These are phyloP conservation scores for Osmoderma eremita DNA, from an alignment of 2,888 invertebrate species.

Conservation along the genomic window DNA sequence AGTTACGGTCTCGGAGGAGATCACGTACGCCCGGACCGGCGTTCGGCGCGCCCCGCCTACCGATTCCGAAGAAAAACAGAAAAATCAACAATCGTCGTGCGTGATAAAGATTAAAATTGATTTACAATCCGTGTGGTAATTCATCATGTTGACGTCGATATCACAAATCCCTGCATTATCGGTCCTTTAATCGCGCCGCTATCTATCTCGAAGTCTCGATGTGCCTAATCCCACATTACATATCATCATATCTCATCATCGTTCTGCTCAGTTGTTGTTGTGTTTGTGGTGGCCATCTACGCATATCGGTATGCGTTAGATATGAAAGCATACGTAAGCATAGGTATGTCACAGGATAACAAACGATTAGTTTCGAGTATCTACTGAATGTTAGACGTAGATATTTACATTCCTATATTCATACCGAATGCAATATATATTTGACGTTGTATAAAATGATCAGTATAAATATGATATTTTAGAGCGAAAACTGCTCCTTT, in stretches of 20 bases:
- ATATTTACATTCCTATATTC: too few relatives aligned
- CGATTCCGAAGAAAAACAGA: conserved; percentile 28
- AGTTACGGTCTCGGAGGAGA: neutral
- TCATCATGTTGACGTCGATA: conserved; percentile 64
- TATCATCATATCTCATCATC: conserved; percentile 48
- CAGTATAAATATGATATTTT: too few relatives aligned
- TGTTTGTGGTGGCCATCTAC: too few relatives aligned
- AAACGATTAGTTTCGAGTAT: too few relatives aligned
- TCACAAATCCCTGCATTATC: conserved; percentile 64
- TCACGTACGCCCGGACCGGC: conserved; percentile 22
- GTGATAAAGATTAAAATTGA: conserved; percentile 63
- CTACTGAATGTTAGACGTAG: too few relatives aligned
- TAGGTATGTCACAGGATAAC: too few relatives aligned
- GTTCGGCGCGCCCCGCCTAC: neutral
- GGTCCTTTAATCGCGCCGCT: conserved; percentile 61
- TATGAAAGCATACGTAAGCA: too few relatives aligned
- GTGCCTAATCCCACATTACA: conserved; percentile 58
- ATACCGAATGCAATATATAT: too few relatives aligned
- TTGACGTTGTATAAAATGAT: too few relatives aligned
- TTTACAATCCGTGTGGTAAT: conserved; percentile 65
- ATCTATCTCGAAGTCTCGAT: conserved; percentile 60
- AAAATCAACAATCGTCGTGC: conserved; percentile 58
- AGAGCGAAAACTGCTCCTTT: too few relatives aligned
- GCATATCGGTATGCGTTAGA: too few relatives aligned
- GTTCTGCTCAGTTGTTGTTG: too few relatives aligned